phyloP scores from a whole-genome alignment of 2,888 invertebrate species.

The Tuberolachnus salignus region DNA sequence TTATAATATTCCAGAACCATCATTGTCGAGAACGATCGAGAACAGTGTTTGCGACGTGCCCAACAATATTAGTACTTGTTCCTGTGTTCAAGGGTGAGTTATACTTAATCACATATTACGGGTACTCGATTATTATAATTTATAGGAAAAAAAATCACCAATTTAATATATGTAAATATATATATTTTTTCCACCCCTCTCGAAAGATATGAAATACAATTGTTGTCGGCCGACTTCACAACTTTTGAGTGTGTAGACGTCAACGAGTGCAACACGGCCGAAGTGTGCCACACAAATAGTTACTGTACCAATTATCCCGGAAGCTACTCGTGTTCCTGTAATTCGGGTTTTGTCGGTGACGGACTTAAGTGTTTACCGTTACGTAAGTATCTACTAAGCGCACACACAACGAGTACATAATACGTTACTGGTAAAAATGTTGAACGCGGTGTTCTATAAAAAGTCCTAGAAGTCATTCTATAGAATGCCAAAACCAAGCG shows the following conservation, averaged over 20 bases:
- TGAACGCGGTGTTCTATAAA: too few species aligned
- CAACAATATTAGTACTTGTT: conserved; percentile 57
- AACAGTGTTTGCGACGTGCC: conserved; percentile 56
- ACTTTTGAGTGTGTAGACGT: conserved; percentile 59
- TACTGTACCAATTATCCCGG: conserved; percentile 62
- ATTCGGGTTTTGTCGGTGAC: conserved; percentile 65
- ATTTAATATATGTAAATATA: too few species aligned
- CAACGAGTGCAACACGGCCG: conserved; percentile 59
- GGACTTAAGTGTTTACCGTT: conserved; percentile 61
- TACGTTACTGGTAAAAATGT: too few species aligned
- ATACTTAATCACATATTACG: too few species aligned
- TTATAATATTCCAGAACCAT: conserved; percentile 14
- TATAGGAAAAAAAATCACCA: too few species aligned
- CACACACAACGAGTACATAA: not conserved
- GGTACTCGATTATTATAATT: too few species aligned
- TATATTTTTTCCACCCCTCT: not conserved
- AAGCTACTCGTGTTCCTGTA: conserved; percentile 64
- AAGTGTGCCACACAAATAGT: conserved; percentile 69
- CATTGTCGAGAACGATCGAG: conserved; percentile 43
- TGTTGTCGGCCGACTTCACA: conserved; percentile 26
- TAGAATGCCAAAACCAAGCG: too few species aligned
- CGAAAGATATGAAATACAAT: conserved; percentile 55
- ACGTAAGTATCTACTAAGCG: conserved; percentile 11
- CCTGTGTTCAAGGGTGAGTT: conserved; percentile 58
- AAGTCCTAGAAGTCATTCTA: too few species aligned